Base-by-base conservation (phyloP, 2,797 vertebrate species). In the Bradypodion ventrale region DNA sequence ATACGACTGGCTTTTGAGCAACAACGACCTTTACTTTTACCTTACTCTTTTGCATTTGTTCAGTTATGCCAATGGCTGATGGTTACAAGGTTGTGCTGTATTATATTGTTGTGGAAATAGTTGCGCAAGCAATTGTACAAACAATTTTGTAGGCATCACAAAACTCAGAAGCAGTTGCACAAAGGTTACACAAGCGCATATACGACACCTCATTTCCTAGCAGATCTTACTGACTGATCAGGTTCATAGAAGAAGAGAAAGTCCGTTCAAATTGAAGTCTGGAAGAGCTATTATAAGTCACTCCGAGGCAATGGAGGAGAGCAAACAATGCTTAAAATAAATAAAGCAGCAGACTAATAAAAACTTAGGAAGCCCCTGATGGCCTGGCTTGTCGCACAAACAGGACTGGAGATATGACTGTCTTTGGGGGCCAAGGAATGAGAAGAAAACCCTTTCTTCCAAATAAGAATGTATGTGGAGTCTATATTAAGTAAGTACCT, bases 401-500 rank as follows among this genome's bases (percentile, higher is more conserved):
- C 76, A 9, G 15, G 32, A 69, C 75, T 70, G 44, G 69, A 37
- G 42, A 46, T 25, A 75, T 62, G n/a, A 60, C 32, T 46, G 6
- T 46, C 27, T 63, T 49, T 63, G 56, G 49, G 29, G 66, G 10
- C 5, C 25, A 56, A 56, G 32, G n/a, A 76, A 76, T 70, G 40
- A 80, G 68, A 79, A 87, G 86, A 78, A 0, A 66, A 86, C 35
- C 65, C 79, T 77, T 25, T 85, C 78, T 77, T 81, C 89, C 72
- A 25, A 83, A 83, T 87, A 88, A 85, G 27, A 82, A 83, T 40
- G 82, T 84, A 37, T 84, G 78, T 52, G 75, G 77, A 35, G 59
- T 87, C 75, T 25, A 27, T 32, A 70, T 75, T 78, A 87, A 86
- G 78, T 74, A 87, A 85, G 63, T 62, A 88, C 83, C 90, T 65